Evolutionary conservation across 2,113 vertebrate species (phyloP), one percentile per base, ranked within the genome.

Genomic region (Himantopus leucocephalus): DNA sequence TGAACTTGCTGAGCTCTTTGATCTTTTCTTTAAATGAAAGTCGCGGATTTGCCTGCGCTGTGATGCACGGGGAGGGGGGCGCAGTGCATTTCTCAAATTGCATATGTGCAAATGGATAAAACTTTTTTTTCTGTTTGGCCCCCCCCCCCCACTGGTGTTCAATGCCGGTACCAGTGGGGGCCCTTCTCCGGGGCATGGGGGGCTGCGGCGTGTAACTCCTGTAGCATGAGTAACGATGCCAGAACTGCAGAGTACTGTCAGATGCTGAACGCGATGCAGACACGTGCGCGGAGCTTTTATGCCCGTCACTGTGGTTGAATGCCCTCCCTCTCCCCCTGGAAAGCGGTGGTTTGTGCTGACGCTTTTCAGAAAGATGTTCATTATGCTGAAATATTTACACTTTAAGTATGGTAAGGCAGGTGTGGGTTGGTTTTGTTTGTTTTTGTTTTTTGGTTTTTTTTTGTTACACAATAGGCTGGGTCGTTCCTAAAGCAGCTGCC

Each of bases 301-400:
- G 27, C 39, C 53, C 15, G 4, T 6, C 63, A 2, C 0, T 68
- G 52, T 63, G 60, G 37, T 39, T 63, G 43, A 79, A 41, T 39
- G 29, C 6, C 32, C 37, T 75, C 32, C 45, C n/a, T 45, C 45
- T 43, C 27, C 37, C 58, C 18, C 58, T 67, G 55, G 50, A 64
- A 94, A 91, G n/a, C 58, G 37, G 34, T 22, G 64, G 12, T 68
- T 90, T 53, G 22, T 76, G 58, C 32, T 47, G 48, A 67, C 79
- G 75, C 71, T 90, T 80, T 79, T 79, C 78, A 48, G 55, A 78
- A 90, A 13, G 75, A 47, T 9, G 10, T 77, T 96, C 76, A 73
- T 96, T 94, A 85, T 58, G 32, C 85, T 96, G 89, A 95, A 94
- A 91, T 96, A 84, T 88, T 97, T 97, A 41, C 71, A 50, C 88